Conservation (phyloP, 2,113 vertebrate species). For the Peromyscus maniculatus region DNA sequence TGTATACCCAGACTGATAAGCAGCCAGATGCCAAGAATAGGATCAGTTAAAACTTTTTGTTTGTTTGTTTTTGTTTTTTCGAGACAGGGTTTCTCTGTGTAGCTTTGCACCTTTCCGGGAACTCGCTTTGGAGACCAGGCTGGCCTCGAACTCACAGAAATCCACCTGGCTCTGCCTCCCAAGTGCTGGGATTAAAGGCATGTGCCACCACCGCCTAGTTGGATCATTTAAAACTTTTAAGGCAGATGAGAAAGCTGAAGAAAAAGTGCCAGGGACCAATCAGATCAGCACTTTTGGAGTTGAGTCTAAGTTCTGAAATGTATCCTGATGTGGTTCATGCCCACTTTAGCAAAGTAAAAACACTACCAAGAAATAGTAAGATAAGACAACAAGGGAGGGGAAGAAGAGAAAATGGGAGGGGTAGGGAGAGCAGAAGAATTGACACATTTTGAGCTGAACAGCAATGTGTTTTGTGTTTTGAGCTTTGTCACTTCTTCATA, state of each 20-base stretch:
- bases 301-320: neutral
- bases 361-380: neutral
- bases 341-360: neutral
- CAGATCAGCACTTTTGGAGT: neutral
- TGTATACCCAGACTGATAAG: neutral
- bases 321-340: fast-evolving
- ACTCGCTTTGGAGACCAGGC: no score
- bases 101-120: no score
- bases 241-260: neutral
- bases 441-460: no score
- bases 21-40: neutral
- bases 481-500: neutral
- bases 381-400: neutral
- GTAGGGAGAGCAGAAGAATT: neutral
- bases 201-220: no score
- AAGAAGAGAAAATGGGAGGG: neutral
- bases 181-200: no score
- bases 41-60: neutral
- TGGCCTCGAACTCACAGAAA: no score
- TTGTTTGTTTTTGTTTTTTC: no score
- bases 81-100: no score
- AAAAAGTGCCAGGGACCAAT: neutral
- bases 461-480: neutral
- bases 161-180: no score
- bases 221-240: neutral